These are phyloP conservation scores for Phalacrocorax carbo DNA, from an alignment of 2,113 vertebrate genomes.

Conservation along the genomic window DNA sequence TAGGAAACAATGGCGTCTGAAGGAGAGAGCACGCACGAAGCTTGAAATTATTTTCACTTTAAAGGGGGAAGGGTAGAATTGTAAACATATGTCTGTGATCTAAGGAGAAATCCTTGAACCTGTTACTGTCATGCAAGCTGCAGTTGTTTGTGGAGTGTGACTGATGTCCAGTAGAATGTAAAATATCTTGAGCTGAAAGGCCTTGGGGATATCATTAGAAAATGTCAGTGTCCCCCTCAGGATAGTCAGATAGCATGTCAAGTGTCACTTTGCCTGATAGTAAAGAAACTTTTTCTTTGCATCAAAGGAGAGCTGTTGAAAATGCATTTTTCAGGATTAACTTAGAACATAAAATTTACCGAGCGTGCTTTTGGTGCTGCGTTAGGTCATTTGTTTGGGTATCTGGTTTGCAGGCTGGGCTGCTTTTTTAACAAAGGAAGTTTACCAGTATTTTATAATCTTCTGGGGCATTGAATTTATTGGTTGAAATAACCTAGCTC, in stretches of 20 bases:
- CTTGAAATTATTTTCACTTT: slow-evolving; percentile 42
- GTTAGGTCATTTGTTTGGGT: slow-evolving; percentile 19
- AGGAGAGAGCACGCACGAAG: neutral
- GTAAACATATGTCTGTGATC: slow-evolving; percentile 60
- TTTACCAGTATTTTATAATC: neutral
- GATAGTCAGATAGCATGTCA: slow-evolving; percentile 52
- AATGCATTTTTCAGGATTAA: slow-evolving; percentile 49
- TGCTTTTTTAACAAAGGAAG: neutral
- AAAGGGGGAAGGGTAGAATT: slow-evolving; percentile 41
- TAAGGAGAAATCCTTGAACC: slow-evolving; percentile 68
- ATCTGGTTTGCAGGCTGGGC: neutral
- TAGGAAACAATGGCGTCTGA: neutral
- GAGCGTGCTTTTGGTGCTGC: neutral
- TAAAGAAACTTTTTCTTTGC: slow-evolving; percentile 52
- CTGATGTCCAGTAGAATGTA: slow-evolving; percentile 68
- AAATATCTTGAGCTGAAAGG: slow-evolving; percentile 62
- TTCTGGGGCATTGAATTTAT: neutral
- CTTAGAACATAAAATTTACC: neutral
- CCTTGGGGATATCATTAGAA: slow-evolving; percentile 70
- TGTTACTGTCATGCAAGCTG: slow-evolving; percentile 72
- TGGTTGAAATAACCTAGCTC: neutral
- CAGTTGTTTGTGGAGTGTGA: slow-evolving; percentile 69
- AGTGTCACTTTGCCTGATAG: slow-evolving; percentile 43
- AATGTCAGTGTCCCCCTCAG: slow-evolving; percentile 59
- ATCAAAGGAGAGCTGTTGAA: slow-evolving; percentile 42